phyloP scores from a whole-genome alignment of 2,888 invertebrate species.

The Ectemnius lituratus region DNA sequence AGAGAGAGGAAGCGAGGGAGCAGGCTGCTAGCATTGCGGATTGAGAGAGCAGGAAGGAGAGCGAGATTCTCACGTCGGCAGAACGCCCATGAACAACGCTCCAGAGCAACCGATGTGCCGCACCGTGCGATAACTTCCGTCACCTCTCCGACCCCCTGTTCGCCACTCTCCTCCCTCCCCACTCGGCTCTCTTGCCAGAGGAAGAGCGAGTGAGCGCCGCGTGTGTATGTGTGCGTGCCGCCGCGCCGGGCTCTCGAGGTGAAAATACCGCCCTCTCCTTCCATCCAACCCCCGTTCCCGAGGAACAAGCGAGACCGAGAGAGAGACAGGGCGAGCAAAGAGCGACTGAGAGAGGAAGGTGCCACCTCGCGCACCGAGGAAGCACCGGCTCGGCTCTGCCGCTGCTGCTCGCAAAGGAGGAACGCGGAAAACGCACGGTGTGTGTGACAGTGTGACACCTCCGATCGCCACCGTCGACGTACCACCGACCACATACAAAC shows the following conservation, averaged over 20 bases:
- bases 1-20: not conserved
- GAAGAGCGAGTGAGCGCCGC: conserved; percentile 6
- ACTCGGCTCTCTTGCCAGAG: conserved; percentile 15
- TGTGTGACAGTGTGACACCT: conserved; percentile 7
- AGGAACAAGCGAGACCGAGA: not conserved
- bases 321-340: too few species aligned
- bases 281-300: conserved; percentile 55
- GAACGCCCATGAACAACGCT: conserved; percentile 60
- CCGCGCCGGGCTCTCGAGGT: conserved; percentile 64
- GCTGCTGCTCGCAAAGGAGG: not conserved
- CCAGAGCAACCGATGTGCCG: conserved; percentile 61
- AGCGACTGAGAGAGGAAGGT: conserved; percentile 45
- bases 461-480: not conserved
- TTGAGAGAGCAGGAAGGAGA: conserved; percentile 21
- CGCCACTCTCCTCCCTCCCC: conserved; percentile 39
- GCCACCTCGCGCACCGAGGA: conserved; percentile 44
- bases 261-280: conserved; percentile 65
- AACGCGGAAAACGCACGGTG: conserved; percentile 1
- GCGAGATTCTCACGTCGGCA: conserved; percentile 48
- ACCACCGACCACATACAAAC: too few species aligned
- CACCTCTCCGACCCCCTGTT: conserved; percentile 58
- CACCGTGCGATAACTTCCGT: conserved; percentile 65
- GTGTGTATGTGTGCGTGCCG: conserved; percentile 54
- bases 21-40: not conserved
- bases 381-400: conserved; percentile 12